Conservation (phyloP, 2,888 invertebrate species). For the Eupithecia inturbata region DNA sequence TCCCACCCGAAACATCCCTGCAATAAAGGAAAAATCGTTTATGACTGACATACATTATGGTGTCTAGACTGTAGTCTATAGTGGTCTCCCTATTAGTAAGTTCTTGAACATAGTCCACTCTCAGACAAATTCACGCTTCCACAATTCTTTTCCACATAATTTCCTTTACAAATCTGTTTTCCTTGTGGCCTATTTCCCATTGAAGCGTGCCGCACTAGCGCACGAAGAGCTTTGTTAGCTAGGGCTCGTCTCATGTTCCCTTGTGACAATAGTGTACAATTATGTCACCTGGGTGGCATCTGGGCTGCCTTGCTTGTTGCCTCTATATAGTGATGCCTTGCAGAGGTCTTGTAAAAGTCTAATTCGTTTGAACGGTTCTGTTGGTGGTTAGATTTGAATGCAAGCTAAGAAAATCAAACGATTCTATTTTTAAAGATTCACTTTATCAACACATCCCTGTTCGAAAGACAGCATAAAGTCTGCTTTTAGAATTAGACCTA, state of each 20-base stretch:
- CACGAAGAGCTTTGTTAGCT: constrained; percentile 49
- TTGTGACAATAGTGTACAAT: constrained; percentile 11
- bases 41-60: too few species aligned
- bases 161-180: constrained; percentile 62
- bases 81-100: neutral
- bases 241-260: constrained; percentile 43
- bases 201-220: constrained; percentile 60
- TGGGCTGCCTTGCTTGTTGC: neutral
- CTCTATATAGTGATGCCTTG: neutral
- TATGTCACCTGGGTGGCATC: neutral
- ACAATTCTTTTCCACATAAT: constrained; percentile 57
- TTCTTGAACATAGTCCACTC: neutral
- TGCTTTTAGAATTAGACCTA: neutral
- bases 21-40: neutral
- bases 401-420: neutral
- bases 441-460: neutral
- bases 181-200: constrained; percentile 71
- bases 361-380: neutral
- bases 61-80: too few species aligned
- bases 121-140: neutral
- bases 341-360: neutral
- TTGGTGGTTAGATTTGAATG: neutral
- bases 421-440: neutral
- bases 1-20: neutral
- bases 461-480: neutral